Base-by-base conservation (phyloP, 2,888 invertebrate genomes). In the Andrena marginata region DNA sequence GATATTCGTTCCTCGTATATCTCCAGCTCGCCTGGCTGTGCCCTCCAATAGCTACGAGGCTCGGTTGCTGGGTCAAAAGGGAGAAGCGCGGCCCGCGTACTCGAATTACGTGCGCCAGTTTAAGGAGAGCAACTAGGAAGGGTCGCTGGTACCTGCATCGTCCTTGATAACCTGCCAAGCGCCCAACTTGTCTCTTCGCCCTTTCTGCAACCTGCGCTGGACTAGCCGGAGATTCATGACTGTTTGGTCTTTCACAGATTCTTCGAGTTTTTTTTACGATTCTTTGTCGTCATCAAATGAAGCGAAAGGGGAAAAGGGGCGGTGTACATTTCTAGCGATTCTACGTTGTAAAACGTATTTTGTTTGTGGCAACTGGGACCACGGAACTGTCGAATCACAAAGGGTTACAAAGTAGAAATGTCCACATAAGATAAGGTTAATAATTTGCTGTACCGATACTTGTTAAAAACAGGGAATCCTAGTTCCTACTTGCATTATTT, bases 1-100 rank as follows among this genome's bases (percentile, higher is more conserved):
- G 92, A 90, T 92, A 91, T 89, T 89, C 85, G 85, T 85, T 87
- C 84, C 85, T 85, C 91, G 89, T 91, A 90, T 91, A 90, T 91
- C 89, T 88, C 77, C 69, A 60, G 42, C 64, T 71, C 60, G 75
- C 65, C 76, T 48, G 60, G 63, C 79, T 75, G 68, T 26, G 62
- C 83, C 67, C 63, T 60, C 69, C 31, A 49, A 71, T 82, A 65
- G 35, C 70, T 65, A 26, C 72, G 68, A 72, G 69, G 67, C 56
- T 35, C 72, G 48, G 62, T 73, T 29, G 71, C 67, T 70, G 77
- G 79, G 72, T 74, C 76, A 80, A 73, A 85, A 80, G 49, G 73
- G 67, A 76, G 75, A 70, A 62, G 63, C 80, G 68, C 67, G 31
- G 26, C 20, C 10, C 59, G 65, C 78, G 81, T 71, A 71, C 68